Percentiles rank a stretch among this genome's conserved stretches.
Conservation (phyloP, 2,797 vertebrate genomes). For the Tokudaia tokunoshimensis region DNA sequence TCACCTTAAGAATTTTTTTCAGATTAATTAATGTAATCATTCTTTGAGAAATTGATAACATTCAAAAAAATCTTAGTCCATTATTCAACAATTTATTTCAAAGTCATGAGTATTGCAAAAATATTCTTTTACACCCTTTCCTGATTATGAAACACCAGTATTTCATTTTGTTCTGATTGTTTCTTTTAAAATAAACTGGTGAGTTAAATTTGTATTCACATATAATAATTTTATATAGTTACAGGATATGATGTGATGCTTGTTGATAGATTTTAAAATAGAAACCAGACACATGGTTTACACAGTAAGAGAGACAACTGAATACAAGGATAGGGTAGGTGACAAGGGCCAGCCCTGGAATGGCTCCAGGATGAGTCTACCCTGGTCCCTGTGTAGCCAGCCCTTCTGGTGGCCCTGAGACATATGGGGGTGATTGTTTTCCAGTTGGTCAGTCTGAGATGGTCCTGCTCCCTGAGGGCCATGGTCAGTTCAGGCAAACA, state of each 20-base stretch:
- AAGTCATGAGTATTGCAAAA: constrained; percentile 59
- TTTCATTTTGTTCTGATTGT: constrained; percentile 38
- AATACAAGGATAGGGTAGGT: background rate
- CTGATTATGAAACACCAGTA: constrained; percentile 54
- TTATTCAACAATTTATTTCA: constrained; percentile 57
- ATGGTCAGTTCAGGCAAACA: background rate
- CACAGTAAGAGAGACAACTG: background rate
- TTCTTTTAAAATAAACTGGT: background rate
- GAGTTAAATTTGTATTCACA: background rate
- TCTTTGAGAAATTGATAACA: constrained; percentile 54
- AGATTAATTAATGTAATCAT: constrained; percentile 58
- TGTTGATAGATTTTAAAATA: background rate
- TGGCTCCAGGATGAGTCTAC: background rate
- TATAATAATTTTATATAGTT: background rate
- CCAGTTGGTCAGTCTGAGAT: background rate
- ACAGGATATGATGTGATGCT: background rate
- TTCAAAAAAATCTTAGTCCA: constrained; percentile 44
- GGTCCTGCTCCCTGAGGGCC: background rate
- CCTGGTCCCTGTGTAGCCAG: background rate
- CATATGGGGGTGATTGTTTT: background rate
- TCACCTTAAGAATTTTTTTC: constrained; percentile 50
- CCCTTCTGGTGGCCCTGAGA: background rate
- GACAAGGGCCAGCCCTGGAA: background rate
- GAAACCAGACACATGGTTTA: background rate
- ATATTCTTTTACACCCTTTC: constrained; percentile 59